These are phyloP conservation scores for Macrotrachela quadricornifera DNA, from an alignment of 1,140 invertebrate species.

Conservation along the genomic window DNA sequence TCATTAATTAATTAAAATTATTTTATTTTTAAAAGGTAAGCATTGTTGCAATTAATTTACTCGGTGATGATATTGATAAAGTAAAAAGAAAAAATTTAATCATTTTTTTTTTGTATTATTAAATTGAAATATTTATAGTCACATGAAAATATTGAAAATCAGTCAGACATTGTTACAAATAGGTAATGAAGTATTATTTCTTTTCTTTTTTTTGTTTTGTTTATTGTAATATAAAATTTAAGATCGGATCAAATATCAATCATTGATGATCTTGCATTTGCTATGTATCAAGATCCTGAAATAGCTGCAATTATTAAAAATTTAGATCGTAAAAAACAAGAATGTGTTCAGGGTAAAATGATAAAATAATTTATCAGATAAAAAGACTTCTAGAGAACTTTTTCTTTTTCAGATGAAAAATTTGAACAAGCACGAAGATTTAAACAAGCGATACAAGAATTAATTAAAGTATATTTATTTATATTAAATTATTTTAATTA, in stretches of 20 bases:
- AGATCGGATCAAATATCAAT: slow-evolving; percentile 48
- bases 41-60: slow-evolving; percentile 33
- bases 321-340: slow-evolving; percentile 61
- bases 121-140: neutral
- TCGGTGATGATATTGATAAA: slow-evolving; percentile 40
- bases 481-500: no score
- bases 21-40: slow-evolving; percentile 25
- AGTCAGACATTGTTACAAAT: slow-evolving; percentile 14
- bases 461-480: slow-evolving; percentile 39
- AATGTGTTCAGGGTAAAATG: slow-evolving; percentile 43
- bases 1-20: neutral
- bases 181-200: no score
- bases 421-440: slow-evolving; percentile 74
- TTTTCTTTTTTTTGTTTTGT: no score
- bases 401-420: slow-evolving; percentile 44
- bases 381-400: no score
- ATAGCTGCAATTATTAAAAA: slow-evolving; percentile 62
- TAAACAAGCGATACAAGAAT: slow-evolving; percentile 55
- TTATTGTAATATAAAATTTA: slow-evolving; percentile 2
- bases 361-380: no score
- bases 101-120: neutral
- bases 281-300: slow-evolving; percentile 87
- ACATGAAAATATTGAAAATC: slow-evolving; percentile 10
- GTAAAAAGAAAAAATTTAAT: neutral
- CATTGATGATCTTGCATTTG: slow-evolving; percentile 78